Percentiles rank a stretch among this genome's conserved stretches.
Conservation (phyloP, 2,113 vertebrate species). For the Herpailurus yagouaroundi region DNA sequence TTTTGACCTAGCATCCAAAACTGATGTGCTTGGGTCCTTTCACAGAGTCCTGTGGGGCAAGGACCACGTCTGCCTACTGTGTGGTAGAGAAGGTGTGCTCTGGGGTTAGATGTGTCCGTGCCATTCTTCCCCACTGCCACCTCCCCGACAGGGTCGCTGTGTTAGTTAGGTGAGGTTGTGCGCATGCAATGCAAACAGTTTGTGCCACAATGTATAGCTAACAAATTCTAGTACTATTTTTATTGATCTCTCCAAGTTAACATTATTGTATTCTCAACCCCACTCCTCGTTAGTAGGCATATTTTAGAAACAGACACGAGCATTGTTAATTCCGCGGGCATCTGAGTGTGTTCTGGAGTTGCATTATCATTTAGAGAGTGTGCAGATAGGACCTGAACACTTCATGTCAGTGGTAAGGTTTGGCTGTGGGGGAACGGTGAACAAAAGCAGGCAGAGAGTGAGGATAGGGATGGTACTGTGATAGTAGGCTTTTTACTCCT, state of each 20-base stretch:
- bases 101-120: not conserved
- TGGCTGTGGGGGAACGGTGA: not conserved
- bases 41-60: not conserved
- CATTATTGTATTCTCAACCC: not conserved
- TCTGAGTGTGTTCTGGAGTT: not conserved
- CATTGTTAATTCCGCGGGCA: not conserved
- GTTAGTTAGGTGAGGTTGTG: too few relatives aligned
- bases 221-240: not conserved
- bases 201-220: not conserved
- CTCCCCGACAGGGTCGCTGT: not conserved
- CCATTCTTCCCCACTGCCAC: not conserved
- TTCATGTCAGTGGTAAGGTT: not conserved
- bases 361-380: not conserved
- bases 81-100: not conserved
- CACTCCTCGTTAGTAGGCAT: not conserved
- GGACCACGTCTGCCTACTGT: too few relatives aligned
- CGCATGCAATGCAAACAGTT: rapidly evolving
- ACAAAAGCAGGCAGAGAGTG: not conserved
- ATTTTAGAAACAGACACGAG: not conserved
- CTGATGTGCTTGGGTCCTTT: not conserved
- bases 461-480: not conserved
- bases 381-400: not conserved
- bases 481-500: not conserved
- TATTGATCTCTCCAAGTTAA: not conserved
- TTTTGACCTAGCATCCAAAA: not conserved